Percentiles rank a stretch among this genome's conserved stretches.
Evolutionary conservation across 2,797 vertebrate species (phyloP).

Genomic region (Stomatorhinus walkeri): DNA sequence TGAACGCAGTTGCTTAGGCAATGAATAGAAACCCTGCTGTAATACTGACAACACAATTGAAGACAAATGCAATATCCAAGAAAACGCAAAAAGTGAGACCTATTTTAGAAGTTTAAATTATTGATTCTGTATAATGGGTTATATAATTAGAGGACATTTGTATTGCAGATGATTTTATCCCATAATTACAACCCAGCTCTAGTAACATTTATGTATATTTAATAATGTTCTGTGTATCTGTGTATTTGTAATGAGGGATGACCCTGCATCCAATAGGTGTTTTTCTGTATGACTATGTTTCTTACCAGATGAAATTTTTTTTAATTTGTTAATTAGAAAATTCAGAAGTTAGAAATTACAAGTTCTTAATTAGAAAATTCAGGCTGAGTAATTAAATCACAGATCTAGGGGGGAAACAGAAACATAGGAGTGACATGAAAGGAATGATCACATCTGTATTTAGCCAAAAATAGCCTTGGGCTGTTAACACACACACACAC

Average conservation of each 20-base stretch:
- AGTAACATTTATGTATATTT: neutral
- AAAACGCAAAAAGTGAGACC: neutral
- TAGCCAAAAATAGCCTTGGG: constrained; percentile 1
- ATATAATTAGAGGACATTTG: neutral
- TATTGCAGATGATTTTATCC: neutral
- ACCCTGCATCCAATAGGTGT: neutral
- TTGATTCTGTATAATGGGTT: neutral
- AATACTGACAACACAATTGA: neutral
- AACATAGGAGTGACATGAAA: neutral
- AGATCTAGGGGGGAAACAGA: neutral
- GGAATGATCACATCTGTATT: constrained; percentile 8
- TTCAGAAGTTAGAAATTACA: too few relatives aligned
- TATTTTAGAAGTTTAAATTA: neutral
- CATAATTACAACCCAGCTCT: neutral
- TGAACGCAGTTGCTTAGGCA: neutral
- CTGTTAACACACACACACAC: neutral
- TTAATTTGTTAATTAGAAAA: neutral
- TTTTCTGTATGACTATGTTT: neutral
- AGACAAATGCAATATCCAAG: neutral
- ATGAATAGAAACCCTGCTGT: neutral
- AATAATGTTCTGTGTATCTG: neutral
- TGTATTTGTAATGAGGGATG: neutral
- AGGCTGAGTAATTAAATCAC: neutral
- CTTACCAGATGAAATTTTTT: neutral
- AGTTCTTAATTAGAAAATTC: neutral